Evolutionary conservation across 2,113 vertebrate genomes (phyloP).

Genomic region (Rhinopithecus roxellana): DNA sequence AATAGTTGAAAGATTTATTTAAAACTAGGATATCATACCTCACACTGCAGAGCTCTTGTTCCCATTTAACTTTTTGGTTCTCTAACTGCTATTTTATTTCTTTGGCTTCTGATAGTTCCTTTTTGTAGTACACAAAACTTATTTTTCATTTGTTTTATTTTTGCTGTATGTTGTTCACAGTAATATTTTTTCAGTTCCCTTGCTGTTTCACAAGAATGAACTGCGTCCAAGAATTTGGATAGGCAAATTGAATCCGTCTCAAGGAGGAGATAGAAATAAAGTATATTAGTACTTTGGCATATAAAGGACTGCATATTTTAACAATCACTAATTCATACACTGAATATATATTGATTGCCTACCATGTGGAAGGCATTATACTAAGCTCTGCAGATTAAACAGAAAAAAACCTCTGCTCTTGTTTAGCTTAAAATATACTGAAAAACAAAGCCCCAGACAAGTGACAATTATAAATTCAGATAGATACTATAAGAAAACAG

Average conservation of each 20-base stretch:
- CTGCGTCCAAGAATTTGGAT: conserved; percentile 89
- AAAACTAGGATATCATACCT: conserved; percentile 79
- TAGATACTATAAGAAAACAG: background rate
- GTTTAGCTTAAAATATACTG: background rate
- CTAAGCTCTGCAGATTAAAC: background rate
- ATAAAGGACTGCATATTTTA: background rate
- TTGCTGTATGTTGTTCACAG: conserved; percentile 59
- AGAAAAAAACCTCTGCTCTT: background rate
- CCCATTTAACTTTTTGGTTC: conserved; percentile 86
- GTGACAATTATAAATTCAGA: background rate
- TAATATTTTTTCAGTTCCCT: conserved; percentile 83
- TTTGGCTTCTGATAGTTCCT: conserved; percentile 84
- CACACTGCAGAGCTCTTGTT: conserved; percentile 87
- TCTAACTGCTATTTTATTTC: conserved; percentile 85
- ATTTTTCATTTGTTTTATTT: conserved; percentile 85
- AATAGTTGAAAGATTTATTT: background rate
- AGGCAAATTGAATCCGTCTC: background rate
- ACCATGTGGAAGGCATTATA: background rate
- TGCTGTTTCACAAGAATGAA: conserved; percentile 88
- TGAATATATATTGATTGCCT: background rate
- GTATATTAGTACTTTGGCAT: background rate
- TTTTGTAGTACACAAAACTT: conserved; percentile 81
- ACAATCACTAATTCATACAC: background rate
- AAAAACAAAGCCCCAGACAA: background rate
- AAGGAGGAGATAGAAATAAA: conserved; percentile 27